Percentiles rank a stretch among this genome's conserved stretches.
phyloP scores from a whole-genome alignment of 2,888 invertebrate species.

The Philonicus albiceps region DNA sequence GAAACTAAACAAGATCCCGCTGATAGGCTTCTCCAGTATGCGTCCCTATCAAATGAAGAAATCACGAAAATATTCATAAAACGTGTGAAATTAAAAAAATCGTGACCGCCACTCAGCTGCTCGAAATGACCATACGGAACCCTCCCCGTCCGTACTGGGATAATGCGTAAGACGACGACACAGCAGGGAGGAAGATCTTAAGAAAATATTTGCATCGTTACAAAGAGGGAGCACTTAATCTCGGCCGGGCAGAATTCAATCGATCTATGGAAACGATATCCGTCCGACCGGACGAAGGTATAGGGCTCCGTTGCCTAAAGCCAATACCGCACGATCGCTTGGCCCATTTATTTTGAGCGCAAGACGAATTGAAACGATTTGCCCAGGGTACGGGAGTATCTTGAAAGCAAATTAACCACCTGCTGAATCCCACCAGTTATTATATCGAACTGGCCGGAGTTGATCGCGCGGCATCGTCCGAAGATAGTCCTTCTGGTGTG shows the following conservation, averaged over 20 bases:
- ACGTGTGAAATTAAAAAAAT: slow-evolving; percentile 24
- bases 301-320: not conserved
- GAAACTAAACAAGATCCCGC: slow-evolving; percentile 13
- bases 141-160: not conserved
- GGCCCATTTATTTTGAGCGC: slow-evolving; percentile 14
- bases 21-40: not conserved
- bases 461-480: not conserved
- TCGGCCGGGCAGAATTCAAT: not conserved
- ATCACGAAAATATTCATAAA: slow-evolving; percentile 23
- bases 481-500: not conserved
- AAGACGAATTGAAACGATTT: slow-evolving; percentile 9
- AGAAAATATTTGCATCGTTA: slow-evolving; percentile 4
- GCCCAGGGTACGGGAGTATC: not conserved
- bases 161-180: not conserved
- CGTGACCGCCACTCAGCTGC: not conserved
- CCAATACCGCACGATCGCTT: slow-evolving; percentile 19
- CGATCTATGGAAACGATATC: slow-evolving; percentile 2
- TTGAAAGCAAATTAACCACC: slow-evolving; percentile 16
- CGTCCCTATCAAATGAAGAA: slow-evolving; percentile 8
- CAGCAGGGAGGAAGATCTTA: not conserved
- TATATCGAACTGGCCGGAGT: not conserved
- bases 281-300: not conserved
- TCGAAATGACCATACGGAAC: not conserved
- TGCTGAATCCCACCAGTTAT: slow-evolving; percentile 12
- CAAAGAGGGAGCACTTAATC: slow-evolving; percentile 6